A percentile compares a stretch with the other conserved stretches of the same genome.
Conservation (phyloP, 2,888 invertebrate species). For the Aspidiotus destructor region DNA sequence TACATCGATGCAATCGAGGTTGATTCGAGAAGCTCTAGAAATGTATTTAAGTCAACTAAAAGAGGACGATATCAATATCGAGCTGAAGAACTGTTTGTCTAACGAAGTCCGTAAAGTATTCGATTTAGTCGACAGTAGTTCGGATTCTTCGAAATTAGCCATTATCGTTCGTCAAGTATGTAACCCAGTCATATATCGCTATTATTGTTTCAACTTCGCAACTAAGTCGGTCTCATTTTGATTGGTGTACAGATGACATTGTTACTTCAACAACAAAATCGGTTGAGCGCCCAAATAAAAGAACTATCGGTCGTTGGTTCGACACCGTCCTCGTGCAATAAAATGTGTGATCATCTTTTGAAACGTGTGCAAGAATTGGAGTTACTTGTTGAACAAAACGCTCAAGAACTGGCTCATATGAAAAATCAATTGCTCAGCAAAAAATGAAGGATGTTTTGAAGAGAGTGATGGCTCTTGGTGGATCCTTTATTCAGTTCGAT, state of each 20-base stretch:
- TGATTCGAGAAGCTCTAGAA: constrained; percentile 37
- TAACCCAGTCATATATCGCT: background rate
- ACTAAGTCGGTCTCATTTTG: background rate
- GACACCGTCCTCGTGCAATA: constrained; percentile 35
- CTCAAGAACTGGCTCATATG: constrained; percentile 36
- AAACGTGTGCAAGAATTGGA: constrained; percentile 36
- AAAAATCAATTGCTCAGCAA: constrained; percentile 32
- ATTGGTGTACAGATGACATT: constrained; percentile 37
- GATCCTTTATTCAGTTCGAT: no score
- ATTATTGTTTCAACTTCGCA: background rate
- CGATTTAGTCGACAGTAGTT: constrained; percentile 37
- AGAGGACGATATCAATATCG: constrained; percentile 35
- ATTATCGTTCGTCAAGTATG: constrained; percentile 36
- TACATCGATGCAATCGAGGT: constrained; percentile 36
- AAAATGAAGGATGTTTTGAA: background rate
- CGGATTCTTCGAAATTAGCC: constrained; percentile 35
- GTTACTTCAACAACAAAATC: constrained; percentile 37
- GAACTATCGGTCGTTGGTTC: constrained; percentile 34
- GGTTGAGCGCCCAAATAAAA: constrained; percentile 36
- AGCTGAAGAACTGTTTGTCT: constrained; percentile 36
- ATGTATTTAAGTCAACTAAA: constrained; percentile 37
- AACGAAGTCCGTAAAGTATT: constrained; percentile 37
- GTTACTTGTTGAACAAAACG: constrained; percentile 36
- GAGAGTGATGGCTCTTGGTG: no score
- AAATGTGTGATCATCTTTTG: constrained; percentile 37